These are phyloP conservation scores for Echeneis naucrates DNA, from an alignment of 2,797 vertebrate genomes.

Conservation along the genomic window DNA sequence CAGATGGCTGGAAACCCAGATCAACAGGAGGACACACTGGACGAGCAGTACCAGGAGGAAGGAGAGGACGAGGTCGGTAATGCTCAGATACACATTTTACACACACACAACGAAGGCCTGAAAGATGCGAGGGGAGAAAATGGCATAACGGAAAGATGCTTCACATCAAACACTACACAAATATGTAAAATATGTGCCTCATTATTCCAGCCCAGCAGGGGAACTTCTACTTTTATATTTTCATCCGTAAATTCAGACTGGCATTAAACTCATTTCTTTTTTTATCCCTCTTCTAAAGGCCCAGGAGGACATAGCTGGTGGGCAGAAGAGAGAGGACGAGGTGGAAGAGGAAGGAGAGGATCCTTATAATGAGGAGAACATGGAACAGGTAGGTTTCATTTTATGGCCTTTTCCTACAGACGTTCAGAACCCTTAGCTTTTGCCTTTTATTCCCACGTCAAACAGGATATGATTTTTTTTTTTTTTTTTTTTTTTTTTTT, in stretches of 20 bases:
- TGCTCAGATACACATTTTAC: not conserved
- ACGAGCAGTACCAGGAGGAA: constrained; percentile 98
- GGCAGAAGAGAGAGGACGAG: constrained; percentile 85
- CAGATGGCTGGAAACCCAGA: constrained; percentile 98
- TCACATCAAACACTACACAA: not conserved
- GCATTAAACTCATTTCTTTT: not conserved
- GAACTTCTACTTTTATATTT: not conserved
- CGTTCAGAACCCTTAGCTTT: not conserved
- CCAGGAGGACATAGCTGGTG: constrained; percentile 93
- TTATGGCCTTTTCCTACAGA: not conserved
- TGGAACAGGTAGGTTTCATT: constrained; percentile 87
- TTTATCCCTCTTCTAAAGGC: constrained; percentile 76
- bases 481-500: constrained; percentile 1
- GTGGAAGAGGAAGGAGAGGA: constrained; percentile 88
- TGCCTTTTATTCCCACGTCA: not conserved
- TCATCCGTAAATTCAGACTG: not conserved
- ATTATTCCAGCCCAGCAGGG: not conserved
- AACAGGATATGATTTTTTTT: not conserved
- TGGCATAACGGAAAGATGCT: not conserved
- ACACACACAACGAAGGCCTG: not conserved
- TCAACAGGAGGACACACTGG: constrained; percentile 95
- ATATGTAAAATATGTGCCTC: not conserved
- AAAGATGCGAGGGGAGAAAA: not conserved
- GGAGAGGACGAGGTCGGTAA: constrained; percentile 92
- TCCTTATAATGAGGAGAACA: constrained; percentile 91